These are phyloP conservation scores for Panagrolaimus sp. DNA, from an alignment of 1,140 invertebrate species.

Conservation along the genomic window DNA sequence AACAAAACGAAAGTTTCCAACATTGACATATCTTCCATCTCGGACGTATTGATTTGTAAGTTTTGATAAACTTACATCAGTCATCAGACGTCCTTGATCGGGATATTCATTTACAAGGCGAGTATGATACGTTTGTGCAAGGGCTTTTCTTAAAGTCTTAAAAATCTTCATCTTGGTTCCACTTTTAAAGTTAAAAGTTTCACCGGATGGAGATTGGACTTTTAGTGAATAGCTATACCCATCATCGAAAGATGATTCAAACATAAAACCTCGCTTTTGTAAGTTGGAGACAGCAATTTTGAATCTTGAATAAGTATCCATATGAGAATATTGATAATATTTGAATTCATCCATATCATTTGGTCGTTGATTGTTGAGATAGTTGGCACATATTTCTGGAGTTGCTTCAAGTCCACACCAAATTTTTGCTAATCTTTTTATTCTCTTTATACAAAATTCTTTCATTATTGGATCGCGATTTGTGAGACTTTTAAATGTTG, in stretches of 20 bases:
- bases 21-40: not conserved
- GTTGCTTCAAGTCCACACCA: not conserved
- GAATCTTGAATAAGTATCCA: not conserved
- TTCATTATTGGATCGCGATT: not conserved
- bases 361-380: not conserved
- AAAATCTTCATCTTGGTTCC: too few species aligned
- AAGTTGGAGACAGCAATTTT: not conserved
- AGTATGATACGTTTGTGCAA: not conserved
- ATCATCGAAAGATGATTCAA: not conserved
- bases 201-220: not conserved
- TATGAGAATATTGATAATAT: not conserved
- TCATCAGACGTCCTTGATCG: not conserved
- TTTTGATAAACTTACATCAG: not conserved
- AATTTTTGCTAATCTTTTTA: not conserved
- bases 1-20: not conserved
- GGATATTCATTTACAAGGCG: not conserved
- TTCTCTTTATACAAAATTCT: not conserved
- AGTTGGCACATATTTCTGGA: not conserved
- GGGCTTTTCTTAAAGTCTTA: too few species aligned
- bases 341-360: not conserved
- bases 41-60: not conserved
- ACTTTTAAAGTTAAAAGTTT: too few species aligned
- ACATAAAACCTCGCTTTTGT: not conserved
- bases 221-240: not conserved
- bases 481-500: not conserved